A percentile compares a stretch with the other conserved stretches of the same genome.
Conservation (phyloP, 2,113 vertebrate species). For the Centropristis striata region DNA sequence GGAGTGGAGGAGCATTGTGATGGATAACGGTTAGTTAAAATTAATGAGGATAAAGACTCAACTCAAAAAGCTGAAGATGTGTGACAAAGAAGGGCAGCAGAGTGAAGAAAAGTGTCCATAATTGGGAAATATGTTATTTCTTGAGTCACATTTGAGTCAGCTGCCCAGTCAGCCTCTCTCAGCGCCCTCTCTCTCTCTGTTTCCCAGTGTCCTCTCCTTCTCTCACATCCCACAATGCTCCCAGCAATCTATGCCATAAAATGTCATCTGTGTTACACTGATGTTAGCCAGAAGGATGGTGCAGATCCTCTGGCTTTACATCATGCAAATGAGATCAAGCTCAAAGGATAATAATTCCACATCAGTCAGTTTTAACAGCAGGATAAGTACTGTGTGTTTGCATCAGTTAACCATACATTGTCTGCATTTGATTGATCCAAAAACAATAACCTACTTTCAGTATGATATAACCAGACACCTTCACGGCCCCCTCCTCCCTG, state of each 20-base stretch:
- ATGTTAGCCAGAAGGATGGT: constrained; percentile 55
- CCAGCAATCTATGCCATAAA: constrained; percentile 71
- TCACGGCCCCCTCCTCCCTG: constrained; percentile 46
- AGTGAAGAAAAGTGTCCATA: constrained; percentile 58
- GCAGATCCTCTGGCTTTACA: constrained; percentile 65
- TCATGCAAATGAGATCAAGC: constrained; percentile 60
- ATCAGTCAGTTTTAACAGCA: constrained; percentile 38
- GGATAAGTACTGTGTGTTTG: constrained; percentile 11
- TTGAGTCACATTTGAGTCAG: constrained; percentile 74
- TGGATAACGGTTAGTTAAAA: constrained; percentile 30
- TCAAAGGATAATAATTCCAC: constrained; percentile 46
- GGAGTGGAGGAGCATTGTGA: constrained; percentile 20
- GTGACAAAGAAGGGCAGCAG: constrained; percentile 52
- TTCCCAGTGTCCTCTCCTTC: constrained; percentile 59
- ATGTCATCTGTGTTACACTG: constrained; percentile 69
- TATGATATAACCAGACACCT: constrained; percentile 77
- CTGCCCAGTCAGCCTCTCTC: constrained; percentile 59
- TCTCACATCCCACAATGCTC: constrained; percentile 65
- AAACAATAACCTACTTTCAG: constrained; percentile 80
- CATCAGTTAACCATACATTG: constrained; percentile 48
- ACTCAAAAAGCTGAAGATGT: constrained; percentile 35
- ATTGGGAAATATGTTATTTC: constrained; percentile 65
- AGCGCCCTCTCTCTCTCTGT: constrained; percentile 28
- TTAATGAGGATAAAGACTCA: constrained; percentile 21
- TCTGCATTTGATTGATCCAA: constrained; percentile 61